Evolutionary conservation across 2,888 invertebrate species (phyloP), one percentile per base, ranked within the genome.

Genomic region (Harmothoe impar): DNA sequence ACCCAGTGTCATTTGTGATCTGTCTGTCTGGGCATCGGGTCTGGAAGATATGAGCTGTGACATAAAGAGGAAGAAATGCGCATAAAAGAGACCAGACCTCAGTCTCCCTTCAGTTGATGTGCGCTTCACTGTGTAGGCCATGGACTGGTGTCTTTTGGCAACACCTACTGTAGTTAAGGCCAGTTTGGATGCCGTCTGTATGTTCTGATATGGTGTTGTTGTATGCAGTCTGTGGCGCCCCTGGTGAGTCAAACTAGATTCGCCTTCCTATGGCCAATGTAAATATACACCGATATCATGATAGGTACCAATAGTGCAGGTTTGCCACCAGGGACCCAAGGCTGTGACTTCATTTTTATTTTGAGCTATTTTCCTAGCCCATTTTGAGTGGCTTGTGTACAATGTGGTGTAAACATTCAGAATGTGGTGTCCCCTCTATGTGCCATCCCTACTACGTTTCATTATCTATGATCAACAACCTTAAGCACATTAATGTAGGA

Each of bases 281-380:
- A 81, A 33, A 81, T 81, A 81, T 0, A 81, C 43, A 81, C 43
- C 35, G 20, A 33, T 81, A 81, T 81, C 81, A 81, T 81, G 72
- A 72, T 31, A 72, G n/a, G 72, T 72, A 72, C 72, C 81, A 81
- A 81, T 81, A 81, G 81, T 81, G 81, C 10, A 43, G 81, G 17
- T 81, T 81, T 81, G 81, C 81, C 81, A 81, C 81, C 81, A 81
- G 81, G 81, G 81, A 81, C 35, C 33, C 81, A 43, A 35, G 81
- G 81, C 81, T 81, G 81, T 81, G 81, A 81, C 81, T 81, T 81
- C 35, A 35, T 3, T 81, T 81, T 81, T 35, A 81, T 35, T 81
- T 81, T 81, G 81, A 81, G 81, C 81, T 81, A 81, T 35, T 81
- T 81, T 81, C 81, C 81, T 81, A 81, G 81, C 81, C 81, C 81